Evolutionary conservation across 2,113 vertebrate species (phyloP).

Genomic region (Psilopogon haemacephalus): DNA sequence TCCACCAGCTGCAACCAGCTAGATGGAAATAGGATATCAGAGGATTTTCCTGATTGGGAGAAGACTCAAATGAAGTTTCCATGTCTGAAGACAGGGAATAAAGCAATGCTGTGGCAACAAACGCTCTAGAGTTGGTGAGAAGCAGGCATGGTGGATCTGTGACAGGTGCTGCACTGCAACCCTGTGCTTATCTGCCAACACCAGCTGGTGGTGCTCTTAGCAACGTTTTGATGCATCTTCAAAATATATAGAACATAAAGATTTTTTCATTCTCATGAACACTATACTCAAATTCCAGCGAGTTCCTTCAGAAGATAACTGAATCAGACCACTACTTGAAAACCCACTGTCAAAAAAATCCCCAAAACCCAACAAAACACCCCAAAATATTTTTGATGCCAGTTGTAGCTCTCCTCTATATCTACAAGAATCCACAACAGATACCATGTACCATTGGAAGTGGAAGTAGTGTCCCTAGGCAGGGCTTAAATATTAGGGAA

Average conservation of each 20-base stretch:
- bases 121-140: not conserved
- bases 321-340: not conserved
- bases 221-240: not conserved
- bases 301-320: not conserved
- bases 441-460: not conserved
- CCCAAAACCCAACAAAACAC: too few species aligned
- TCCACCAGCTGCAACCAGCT: not conserved
- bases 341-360: not conserved
- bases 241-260: not conserved
- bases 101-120: not conserved
- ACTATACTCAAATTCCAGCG: not conserved
- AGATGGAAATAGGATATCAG: not conserved
- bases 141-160: not conserved
- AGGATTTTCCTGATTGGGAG: not conserved
- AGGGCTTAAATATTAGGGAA: not conserved
- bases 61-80: not conserved
- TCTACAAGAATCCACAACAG: not conserved
- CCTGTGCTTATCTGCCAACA: not conserved
- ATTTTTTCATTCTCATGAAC: not conserved
- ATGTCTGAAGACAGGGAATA: not conserved
- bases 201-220: constrained; percentile 41
- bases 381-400: fast-evolving
- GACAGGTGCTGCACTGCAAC: not conserved
- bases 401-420: not conserved
- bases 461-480: not conserved